Base-by-base conservation (phyloP, 2,113 vertebrate genomes). In the Hippocampus abdominalis region DNA sequence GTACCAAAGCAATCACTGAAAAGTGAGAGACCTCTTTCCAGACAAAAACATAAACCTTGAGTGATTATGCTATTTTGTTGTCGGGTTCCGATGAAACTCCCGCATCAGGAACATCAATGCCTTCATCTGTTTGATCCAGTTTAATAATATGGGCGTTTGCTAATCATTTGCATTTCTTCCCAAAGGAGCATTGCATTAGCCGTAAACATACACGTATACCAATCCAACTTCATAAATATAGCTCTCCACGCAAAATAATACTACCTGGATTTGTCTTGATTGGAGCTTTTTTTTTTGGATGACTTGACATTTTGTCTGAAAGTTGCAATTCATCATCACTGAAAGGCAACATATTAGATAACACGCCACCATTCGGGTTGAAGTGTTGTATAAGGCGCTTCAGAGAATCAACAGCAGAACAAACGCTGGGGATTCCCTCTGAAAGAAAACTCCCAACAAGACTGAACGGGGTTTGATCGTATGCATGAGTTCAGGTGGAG, bases 381-480 rank as follows among this genome's bases (percentile, higher is more conserved):
- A 60, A 70, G 60, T 86, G 36, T 71, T 68, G 49, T 56, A 64
- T 64, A 64, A 59, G 36, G 48, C 15, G 21, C 68, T 66, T 81
- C 62, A 76, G 69, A 81, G 75, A 70, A 77, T 72, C 79, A 65
- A 73, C 44, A 74, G 64, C 62, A 53, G 61, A 78, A 77, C 74
- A 79, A 69, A 83, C 62, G 69, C 71, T 74, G 91, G 90, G 89
- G 87, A 90, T 90, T 91, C 89, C 91, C 89, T 89, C 70, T 63
- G 46, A 60, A 81, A 80, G 81, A 87, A 84, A 85, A 82, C 72
- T 81, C 75, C 32, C 60, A 82, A 81, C 86, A 87, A 88, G 84
- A 87, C 84, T 74, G 69, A 83, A 89, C 85, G 81, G 60, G 72
- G 79, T 82, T 77, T 79, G 75, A 75, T 77, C 78, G 64, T 87